These are phyloP conservation scores for Phanerotoma sp. DNA, from an alignment of 2,888 invertebrate genomes.

Conservation along the genomic window DNA sequence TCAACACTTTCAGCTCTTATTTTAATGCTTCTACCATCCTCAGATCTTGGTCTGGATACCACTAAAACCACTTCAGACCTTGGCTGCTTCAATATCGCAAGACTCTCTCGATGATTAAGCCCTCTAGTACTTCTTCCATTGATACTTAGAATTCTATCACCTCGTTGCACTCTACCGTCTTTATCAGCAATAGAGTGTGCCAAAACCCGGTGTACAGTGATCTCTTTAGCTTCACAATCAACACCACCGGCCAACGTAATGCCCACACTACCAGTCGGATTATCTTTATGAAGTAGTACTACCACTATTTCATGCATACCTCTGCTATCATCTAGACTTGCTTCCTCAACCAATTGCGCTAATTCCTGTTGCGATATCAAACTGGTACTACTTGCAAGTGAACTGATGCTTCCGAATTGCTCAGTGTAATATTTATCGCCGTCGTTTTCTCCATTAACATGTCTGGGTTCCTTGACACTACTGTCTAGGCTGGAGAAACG, in stretches of 20 bases:
- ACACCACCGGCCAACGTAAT: conserved; percentile 86
- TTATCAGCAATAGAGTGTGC: conserved; percentile 83
- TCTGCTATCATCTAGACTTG: conserved; percentile 64
- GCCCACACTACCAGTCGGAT: conserved; percentile 75
- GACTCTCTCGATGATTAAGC: conserved; percentile 83
- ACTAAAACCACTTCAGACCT: conserved; percentile 78
- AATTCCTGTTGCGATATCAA: conserved; percentile 65
- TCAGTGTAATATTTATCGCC: conserved; percentile 45
- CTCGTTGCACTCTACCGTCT: conserved; percentile 82
- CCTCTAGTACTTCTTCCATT: conserved; percentile 83
- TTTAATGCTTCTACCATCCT: conserved; percentile 41
- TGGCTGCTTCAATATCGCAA: conserved; percentile 79
- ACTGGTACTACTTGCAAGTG: conserved; percentile 62
- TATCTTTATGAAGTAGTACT: conserved; percentile 68
- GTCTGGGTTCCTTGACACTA: conserved; percentile 59
- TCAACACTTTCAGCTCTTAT: conserved; percentile 52
- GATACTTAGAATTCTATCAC: conserved; percentile 85
- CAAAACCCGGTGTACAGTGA: conserved; percentile 86
- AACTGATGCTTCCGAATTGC: conserved; percentile 63
- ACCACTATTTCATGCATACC: conserved; percentile 63
- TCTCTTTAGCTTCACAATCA: conserved; percentile 90
- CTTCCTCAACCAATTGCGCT: conserved; percentile 68
- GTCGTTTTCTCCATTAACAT: conserved; percentile 42
- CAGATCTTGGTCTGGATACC: conserved; percentile 62
- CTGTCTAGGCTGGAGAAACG: conserved; percentile 62